Evolutionary conservation across 2,888 invertebrate genomes (phyloP).

Genomic region (Drosophila lacicola): DNA sequence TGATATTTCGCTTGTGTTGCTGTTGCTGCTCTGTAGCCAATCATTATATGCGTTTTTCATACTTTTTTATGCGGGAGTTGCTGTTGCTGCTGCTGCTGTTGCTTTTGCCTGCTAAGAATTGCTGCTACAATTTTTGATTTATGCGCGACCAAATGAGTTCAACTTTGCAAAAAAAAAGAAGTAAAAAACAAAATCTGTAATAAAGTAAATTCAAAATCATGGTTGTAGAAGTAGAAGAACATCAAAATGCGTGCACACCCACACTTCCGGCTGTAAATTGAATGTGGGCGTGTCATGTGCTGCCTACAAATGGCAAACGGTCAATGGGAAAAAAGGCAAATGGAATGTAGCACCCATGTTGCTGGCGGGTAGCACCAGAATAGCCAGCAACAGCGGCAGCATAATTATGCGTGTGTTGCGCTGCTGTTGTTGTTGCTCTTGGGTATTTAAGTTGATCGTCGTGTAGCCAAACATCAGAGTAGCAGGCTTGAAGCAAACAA

Average conservation of each 20-base stretch:
- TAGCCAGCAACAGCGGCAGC: constrained; percentile 11
- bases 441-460: constrained; percentile 61
- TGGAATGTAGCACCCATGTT: constrained; percentile 59
- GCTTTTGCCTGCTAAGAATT: constrained; percentile 38
- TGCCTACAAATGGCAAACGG: constrained; percentile 43
- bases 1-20: constrained; percentile 47
- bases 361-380: constrained; percentile 34
- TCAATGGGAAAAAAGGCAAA: constrained; percentile 20
- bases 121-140: constrained; percentile 74
- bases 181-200: constrained; percentile 29
- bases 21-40: constrained; percentile 61
- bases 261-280: constrained; percentile 83
- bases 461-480: constrained; percentile 72
- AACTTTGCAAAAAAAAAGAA: constrained; percentile 26
- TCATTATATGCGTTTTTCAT: constrained; percentile 80
- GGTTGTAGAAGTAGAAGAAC: constrained; percentile 41
- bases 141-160: constrained; percentile 75
- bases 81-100: constrained; percentile 42
- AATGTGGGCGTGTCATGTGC: constrained; percentile 70
- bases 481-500: constrained; percentile 33
- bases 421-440: constrained; percentile 37
- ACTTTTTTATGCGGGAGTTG: constrained; percentile 79
- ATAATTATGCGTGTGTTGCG: constrained; percentile 69
- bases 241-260: constrained; percentile 80
- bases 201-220: constrained; percentile 34